Percentiles rank a stretch among this genome's conserved stretches.
These are phyloP conservation scores for Phataginus tetradactyla DNA, from an alignment of 2,797 vertebrate genomes.

Conservation along the genomic window DNA sequence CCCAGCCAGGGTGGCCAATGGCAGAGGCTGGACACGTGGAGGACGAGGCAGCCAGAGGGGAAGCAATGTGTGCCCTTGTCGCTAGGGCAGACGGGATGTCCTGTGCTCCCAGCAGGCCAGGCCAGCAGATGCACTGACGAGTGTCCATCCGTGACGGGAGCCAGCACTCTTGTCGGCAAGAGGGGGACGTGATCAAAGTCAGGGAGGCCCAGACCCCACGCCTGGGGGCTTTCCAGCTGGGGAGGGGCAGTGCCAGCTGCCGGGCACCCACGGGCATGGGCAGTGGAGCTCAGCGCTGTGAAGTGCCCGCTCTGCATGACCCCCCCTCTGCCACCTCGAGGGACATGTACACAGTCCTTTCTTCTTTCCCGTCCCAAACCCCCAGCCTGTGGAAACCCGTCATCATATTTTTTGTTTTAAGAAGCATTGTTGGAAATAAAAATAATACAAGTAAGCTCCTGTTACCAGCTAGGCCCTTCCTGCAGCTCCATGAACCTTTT, in stretches of 20 bases:
- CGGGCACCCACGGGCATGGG: rapidly evolving
- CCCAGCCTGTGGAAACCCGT: not conserved
- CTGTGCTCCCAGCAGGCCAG: not conserved
- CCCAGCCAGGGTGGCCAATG: not conserved
- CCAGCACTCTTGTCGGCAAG: not conserved
- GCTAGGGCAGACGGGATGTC: not conserved
- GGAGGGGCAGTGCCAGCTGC: not conserved
- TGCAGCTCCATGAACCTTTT: not conserved
- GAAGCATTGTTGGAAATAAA: not conserved
- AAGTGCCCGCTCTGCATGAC: too few relatives aligned
- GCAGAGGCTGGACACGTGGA: not conserved
- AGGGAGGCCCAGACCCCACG: not conserved
- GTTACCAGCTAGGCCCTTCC: not conserved
- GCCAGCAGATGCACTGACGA: too few relatives aligned
- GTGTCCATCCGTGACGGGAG: not conserved
- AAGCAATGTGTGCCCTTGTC: not conserved
- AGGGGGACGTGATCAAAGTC: too few relatives aligned
- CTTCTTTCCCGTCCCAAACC: not conserved
- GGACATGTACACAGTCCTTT: not conserved
- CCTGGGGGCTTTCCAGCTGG: rapidly evolving
- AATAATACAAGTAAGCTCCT: not conserved
- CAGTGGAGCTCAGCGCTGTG: not conserved
- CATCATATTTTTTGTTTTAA: not conserved
- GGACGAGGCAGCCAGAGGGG: not conserved
- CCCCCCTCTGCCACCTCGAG: too few relatives aligned